Conservation (phyloP, 1,140 invertebrate species). For the Trichomalopsis sarcophagae region DNA sequence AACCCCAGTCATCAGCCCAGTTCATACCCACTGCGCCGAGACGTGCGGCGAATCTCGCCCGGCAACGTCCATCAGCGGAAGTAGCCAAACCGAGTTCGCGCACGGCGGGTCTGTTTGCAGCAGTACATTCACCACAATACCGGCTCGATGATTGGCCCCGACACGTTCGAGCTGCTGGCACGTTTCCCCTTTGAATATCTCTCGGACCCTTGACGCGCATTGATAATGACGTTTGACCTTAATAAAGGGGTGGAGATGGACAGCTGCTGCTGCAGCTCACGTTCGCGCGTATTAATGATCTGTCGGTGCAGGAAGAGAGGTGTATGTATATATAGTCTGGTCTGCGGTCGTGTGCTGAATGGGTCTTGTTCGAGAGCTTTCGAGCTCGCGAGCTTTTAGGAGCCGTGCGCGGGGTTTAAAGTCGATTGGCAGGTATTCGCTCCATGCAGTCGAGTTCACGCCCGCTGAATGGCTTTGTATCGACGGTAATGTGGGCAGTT, state of each 20-base stretch:
- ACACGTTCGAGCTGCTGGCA: background rate
- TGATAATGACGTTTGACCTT: conserved; percentile 24
- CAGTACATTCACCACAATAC: background rate
- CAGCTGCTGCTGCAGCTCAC: background rate
- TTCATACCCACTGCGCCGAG: background rate
- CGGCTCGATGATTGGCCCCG: conserved; percentile 11
- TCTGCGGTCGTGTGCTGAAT: background rate
- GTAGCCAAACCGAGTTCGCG: background rate
- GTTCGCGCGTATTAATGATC: background rate
- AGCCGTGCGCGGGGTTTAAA: background rate
- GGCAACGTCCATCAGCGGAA: conserved; percentile 1
- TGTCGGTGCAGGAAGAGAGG: background rate
- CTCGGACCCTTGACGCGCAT: background rate
- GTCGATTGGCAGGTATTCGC: conserved; percentile 2
- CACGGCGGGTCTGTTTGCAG: background rate
- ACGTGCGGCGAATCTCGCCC: background rate
- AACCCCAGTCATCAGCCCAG: background rate
- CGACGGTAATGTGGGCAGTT: background rate
- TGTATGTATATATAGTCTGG: background rate
- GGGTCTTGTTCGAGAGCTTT: background rate
- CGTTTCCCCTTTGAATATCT: background rate
- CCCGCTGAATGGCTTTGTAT: background rate
- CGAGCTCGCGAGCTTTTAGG: background rate
- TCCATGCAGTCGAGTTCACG: background rate
- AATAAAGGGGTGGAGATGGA: background rate